Conservation (phyloP, 1,140 invertebrate genomes). For the Tetraneura akinire region DNA sequence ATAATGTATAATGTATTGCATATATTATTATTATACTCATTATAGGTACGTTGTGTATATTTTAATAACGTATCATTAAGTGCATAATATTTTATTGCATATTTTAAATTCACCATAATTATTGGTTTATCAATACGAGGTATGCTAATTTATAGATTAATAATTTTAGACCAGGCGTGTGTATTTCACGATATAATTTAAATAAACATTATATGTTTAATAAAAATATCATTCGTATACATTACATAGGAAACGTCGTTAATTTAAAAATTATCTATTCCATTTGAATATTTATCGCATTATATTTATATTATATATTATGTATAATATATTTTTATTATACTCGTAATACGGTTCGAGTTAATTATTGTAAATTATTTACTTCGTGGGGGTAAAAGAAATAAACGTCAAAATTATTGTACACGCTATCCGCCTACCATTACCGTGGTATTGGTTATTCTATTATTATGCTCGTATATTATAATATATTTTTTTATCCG, state of each 20-base stretch:
- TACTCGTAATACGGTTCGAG: not conserved
- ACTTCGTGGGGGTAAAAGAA: not conserved
- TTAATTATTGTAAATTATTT: slow-evolving; percentile 4
- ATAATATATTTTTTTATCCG: not conserved
- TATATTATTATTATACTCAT: not conserved
- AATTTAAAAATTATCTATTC: slow-evolving; percentile 24
- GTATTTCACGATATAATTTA: not conserved
- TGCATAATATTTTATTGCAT: not conserved
- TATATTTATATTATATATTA: too few species aligned
- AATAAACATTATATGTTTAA: not conserved
- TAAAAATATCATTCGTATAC: too few species aligned
- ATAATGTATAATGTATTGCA: too few species aligned
- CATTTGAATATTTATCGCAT: slow-evolving; percentile 31
- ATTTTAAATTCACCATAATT: slow-evolving; percentile 28
- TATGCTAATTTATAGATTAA: slow-evolving; percentile 25
- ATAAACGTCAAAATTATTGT: not conserved
- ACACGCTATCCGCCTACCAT: not conserved
- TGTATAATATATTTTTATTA: too few species aligned
- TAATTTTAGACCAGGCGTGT: not conserved
- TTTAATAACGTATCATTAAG: not conserved
- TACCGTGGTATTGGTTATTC: too few species aligned
- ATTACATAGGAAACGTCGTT: too few species aligned
- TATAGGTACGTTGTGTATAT: not conserved
- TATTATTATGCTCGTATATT: too few species aligned
- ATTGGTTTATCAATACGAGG: not conserved